A percentile compares a stretch with the other conserved stretches of the same genome.
Evolutionary conservation across 2,888 invertebrate genomes (phyloP).

Genomic region (Anorthoa munda): DNA sequence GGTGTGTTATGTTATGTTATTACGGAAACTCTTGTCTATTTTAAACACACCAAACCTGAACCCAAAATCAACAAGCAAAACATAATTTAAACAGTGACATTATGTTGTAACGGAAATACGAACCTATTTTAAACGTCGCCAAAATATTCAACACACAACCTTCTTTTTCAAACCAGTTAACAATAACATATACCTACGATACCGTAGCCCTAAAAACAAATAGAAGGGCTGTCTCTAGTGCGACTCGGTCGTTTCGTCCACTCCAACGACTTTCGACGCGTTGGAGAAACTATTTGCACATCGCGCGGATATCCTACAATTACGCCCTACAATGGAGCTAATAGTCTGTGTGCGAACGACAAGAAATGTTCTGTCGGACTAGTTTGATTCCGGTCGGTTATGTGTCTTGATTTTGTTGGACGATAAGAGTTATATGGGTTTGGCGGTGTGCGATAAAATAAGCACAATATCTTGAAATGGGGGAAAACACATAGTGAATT

Average conservation of each 20-base stretch:
- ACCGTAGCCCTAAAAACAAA: slow-evolving; percentile 28
- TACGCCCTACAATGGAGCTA: slow-evolving; percentile 72
- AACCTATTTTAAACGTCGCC: not conserved
- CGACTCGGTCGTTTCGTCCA: slow-evolving; percentile 51
- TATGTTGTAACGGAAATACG: too few species aligned
- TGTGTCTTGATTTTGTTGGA: slow-evolving; percentile 5
- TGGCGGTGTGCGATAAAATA: not conserved
- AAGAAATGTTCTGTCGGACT: slow-evolving; percentile 29
- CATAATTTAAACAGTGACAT: too few species aligned
- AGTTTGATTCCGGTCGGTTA: slow-evolving; percentile 32
- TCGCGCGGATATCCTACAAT: slow-evolving; percentile 78
- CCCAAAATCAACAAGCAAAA: too few species aligned
- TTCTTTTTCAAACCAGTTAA: too few species aligned
- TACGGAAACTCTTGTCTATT: too few species aligned
- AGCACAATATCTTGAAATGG: not conserved
- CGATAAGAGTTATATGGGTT: not conserved
- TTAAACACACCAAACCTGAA: too few species aligned
- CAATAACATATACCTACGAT: too few species aligned
- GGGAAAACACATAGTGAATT: not conserved
- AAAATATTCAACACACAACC: not conserved
- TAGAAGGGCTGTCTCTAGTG: slow-evolving; percentile 40
- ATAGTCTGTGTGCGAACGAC: slow-evolving; percentile 31
- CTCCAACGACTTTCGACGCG: slow-evolving; percentile 50
- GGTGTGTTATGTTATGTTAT: too few species aligned
- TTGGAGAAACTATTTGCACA: slow-evolving; percentile 60